Evolutionary conservation across 2,797 vertebrate genomes (phyloP), one percentile per base, ranked within the genome.

Genomic region (Clarias platycephalus): DNA sequence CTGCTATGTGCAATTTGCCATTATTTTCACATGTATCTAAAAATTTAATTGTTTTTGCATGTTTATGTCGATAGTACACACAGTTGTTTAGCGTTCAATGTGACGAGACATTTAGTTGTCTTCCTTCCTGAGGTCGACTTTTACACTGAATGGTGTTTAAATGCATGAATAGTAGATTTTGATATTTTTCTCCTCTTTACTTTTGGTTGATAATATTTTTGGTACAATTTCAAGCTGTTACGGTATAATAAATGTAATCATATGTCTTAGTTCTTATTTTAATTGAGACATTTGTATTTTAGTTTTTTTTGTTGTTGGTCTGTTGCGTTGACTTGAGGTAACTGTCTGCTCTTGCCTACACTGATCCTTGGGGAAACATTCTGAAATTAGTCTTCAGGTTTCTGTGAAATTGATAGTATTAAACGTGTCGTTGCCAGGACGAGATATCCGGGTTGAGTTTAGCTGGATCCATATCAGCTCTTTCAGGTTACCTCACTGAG

Each of bases 401-500:
- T 58, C 18, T 22, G 74, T 58, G 7, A 58, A 76, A 34, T 58
- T 12, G 34, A 58, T 76, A 76, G 7, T 0, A 78, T 26, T 40
- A n/a, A 40, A 63, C 18, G 58, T 44, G 24, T 37, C 24, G 0
- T 49, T 79, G 77, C 24, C 37, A 26, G 60, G 10, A 26, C 8
- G 12, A 16, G n/a, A 44, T 80, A 44, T 63, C 60, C 60, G 6
- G 24, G 24, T 79, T n/a, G 2, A 18, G 24, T 60, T 80, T 60
- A 49, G 60, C 16, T 64, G 77, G 77, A 80, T 26, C 60, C 37
- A 26, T 28, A 63, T 49, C 58, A 26, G 37, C 8, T 64, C 15
- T 80, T 80, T 37, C 77, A 64, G 24, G 44, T 80, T 64, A 80
- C 60, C n/a, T 80, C 60, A 12, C 24, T 44, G n/a, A 49, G 60